phyloP scores from a whole-genome alignment of 2,797 vertebrate species.

The Bradypus variegatus region DNA sequence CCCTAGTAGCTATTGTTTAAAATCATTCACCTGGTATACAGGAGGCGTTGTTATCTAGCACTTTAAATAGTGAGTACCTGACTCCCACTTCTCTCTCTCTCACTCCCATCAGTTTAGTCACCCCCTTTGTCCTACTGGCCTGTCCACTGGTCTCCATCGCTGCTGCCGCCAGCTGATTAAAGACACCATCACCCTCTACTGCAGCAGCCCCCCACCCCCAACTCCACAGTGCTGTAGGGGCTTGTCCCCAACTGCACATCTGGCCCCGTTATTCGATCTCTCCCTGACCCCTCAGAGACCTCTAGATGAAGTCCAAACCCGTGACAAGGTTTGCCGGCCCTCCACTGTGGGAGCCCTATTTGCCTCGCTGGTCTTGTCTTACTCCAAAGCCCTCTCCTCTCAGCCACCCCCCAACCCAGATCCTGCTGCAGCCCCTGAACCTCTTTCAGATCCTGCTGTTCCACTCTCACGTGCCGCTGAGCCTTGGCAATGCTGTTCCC shows the following conservation, averaged over 20 bases:
- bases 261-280: neutral
- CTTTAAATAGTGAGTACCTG: neutral
- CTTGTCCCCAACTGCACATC: neutral
- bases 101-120: neutral
- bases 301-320: neutral
- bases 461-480: neutral
- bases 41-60: neutral
- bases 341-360: fast-evolving
- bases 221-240: neutral
- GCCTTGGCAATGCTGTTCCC: neutral
- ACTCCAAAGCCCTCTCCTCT: neutral
- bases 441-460: neutral
- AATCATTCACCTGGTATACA: neutral
- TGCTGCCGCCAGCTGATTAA: neutral
- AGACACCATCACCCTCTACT: neutral
- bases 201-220: neutral
- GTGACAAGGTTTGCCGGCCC: neutral
- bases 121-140: neutral
- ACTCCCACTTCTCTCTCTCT: neutral
- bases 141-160: neutral
- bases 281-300: neutral
- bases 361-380: neutral
- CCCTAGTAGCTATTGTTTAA: neutral
- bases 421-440: neutral
- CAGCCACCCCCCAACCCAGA: too few species aligned